phyloP scores from a whole-genome alignment of 2,113 vertebrate species.

The Corvus hawaiiensis region DNA sequence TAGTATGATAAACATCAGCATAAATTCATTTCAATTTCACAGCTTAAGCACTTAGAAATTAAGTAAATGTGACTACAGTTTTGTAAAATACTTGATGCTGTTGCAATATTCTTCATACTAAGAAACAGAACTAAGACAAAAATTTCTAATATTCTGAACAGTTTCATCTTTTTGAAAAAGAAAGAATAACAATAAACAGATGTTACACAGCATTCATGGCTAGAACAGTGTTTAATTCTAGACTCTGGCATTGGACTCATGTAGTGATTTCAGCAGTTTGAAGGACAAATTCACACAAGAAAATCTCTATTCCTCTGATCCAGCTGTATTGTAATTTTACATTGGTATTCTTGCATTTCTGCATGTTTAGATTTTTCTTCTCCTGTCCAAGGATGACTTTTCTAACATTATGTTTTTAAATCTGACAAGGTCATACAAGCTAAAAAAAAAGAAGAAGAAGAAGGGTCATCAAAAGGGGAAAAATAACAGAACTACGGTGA shows the following conservation, averaged over 20 bases:
- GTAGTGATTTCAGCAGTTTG: slow-evolving; percentile 1
- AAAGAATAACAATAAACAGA: background rate
- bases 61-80: background rate
- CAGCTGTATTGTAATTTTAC: slow-evolving; percentile 45
- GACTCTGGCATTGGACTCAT: background rate
- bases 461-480: slow-evolving; percentile 81
- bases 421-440: slow-evolving; percentile 79
- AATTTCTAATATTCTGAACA: background rate
- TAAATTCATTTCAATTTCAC: background rate
- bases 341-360: slow-evolving; percentile 30
- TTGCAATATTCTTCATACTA: background rate
- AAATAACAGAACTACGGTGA: slow-evolving; percentile 78
- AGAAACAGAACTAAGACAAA: background rate
- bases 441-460: slow-evolving; percentile 60
- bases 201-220: background rate
- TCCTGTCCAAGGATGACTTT: slow-evolving; percentile 64
- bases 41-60: background rate
- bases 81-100: background rate
- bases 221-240: background rate
- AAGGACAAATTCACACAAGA: slow-evolving; percentile 26
- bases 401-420: slow-evolving; percentile 75
- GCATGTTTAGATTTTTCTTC: slow-evolving; percentile 1
- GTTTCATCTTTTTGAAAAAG: background rate
- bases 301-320: background rate
- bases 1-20: background rate